Evolutionary conservation across 2,113 vertebrate genomes (phyloP), one percentile per base, ranked within the genome.

Genomic region (Prolemur simus): DNA sequence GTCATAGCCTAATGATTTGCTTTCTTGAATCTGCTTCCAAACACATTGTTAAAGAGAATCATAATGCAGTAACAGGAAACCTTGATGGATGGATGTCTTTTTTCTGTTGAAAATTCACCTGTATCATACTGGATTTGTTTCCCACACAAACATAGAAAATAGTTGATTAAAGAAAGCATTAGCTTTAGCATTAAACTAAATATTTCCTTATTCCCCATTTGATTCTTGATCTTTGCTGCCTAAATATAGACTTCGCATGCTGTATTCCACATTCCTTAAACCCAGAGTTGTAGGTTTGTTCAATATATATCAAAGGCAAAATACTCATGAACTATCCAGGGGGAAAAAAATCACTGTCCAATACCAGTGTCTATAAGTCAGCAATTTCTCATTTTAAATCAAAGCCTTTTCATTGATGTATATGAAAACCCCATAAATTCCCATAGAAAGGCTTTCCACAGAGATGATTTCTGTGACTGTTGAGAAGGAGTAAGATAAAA

Each of bases 301-400:
- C 6, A 94, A 25, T 73, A 45, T 34, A 94, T 91, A 78, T 73
- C 4, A 60, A 54, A 73, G 49, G 34, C 29, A 52, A 37, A n/a
- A 81, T 49, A 63, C 2, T 74, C 2, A 39, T 52, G 39, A 93
- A 81, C 69, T 73, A 56, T 14, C 42, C 91, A 27, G 3, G n/a
- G 34, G 34, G 37, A 47, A 39, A 63, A 39, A 89, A 37, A 37
- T 68, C 29, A 47, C 23, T 76, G 6, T 58, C 15, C 21, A 66
- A 58, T 47, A 47, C 12, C 15, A 64, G 0, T 54, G 32, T 90
- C 37, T 90, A 25, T 68, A 71, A 64, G 17, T 34, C 12, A 52
- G 45, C 29, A 80, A 73, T 34, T 94, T 91, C 32, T 88, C 64
- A 92, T 87, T 94, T 96, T 78, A 93, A 80, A 81, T 39, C 52